Evolutionary conservation across 2,113 vertebrate species (phyloP).

Genomic region (Cryptomyrus ogoouensis): DNA sequence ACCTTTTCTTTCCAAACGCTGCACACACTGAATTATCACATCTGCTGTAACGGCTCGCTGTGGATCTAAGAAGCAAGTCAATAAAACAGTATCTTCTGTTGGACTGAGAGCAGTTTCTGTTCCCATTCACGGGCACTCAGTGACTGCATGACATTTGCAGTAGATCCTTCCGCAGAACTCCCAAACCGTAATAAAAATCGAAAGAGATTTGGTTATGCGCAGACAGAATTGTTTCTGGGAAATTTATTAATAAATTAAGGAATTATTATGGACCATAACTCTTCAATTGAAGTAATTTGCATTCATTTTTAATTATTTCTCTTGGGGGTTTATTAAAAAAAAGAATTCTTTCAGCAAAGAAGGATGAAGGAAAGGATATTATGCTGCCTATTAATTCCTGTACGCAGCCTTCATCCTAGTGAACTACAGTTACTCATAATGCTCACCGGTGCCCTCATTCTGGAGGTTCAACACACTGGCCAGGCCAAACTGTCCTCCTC

Average conservation of each 20-base stretch:
- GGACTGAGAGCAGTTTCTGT: not conserved
- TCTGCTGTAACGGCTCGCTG: not conserved
- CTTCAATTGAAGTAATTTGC: not conserved
- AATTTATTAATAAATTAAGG: not conserved
- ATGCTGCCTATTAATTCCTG: not conserved
- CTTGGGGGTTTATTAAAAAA: slow-evolving; percentile 1
- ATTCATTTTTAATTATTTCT: slow-evolving; percentile 11
- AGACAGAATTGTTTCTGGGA: not conserved
- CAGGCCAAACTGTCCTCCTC: not conserved
- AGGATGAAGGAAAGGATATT: not conserved
- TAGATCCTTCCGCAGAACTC: not conserved
- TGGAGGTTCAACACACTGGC: not conserved
- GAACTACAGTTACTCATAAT: not conserved
- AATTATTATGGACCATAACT: not conserved
- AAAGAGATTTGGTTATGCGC: not conserved
- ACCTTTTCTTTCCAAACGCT: slow-evolving; percentile 14
- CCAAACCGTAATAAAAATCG: not conserved
- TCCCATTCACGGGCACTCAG: not conserved
- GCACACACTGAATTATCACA: slow-evolving; percentile 33
- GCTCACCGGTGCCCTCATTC: not conserved
- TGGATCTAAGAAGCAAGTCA: not conserved
- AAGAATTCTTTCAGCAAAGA: not conserved
- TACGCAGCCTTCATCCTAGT: not conserved
- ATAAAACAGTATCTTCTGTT: not conserved
- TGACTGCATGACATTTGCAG: not conserved